Evolutionary conservation across 30 jellyfish, hydroid and myxozoan genomes (phyloP), one percentile per base, ranked within the genome.

Genomic region (Phacellophora camtschatica): DNA sequence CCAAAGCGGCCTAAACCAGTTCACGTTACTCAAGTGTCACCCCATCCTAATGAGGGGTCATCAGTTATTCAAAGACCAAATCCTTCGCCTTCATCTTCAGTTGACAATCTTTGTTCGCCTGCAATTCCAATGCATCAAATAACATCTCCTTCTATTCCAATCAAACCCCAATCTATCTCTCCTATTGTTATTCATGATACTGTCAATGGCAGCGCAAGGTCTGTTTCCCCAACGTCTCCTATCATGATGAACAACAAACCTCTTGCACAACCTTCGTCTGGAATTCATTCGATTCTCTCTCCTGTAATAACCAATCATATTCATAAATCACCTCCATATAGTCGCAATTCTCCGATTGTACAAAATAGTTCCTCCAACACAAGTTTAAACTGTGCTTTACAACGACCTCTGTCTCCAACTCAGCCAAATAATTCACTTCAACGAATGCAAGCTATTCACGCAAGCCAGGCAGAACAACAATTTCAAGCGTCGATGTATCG

Each of bases 91-190:
- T 62, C 82, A n/a, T 62, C 82, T 4, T 43, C 90, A 4, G 77
- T 78, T 1, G 90, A 78, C 45, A 77, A 77, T 33, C 83, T 78
- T 23, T 78, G 90, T 42, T 78, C 90, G 13, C 90, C 90, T 1
- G 90, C 90, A n/a, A 78, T 78, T 19, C 90, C 90, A 16, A 63
- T 78, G 90, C 90, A 78, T 65, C 74, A 63, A 65, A 78, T 62
- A 66, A 66, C 62, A 56, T 78, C 90, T 13, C 90, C 90, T 11
- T 50, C 90, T 1, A 61, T 78, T 19, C 90, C 90, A 0, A 28
- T 62, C 5, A 78, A 58, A 23, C 78, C 84, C 28, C 84, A 74
- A 0, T 23, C 82, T 25, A 61, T 74, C 50, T 78, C 90, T 5
- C 90, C 90, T 35, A 78, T 78, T 32, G 36, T 78, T 10, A 78